Percentiles rank a stretch among this genome's conserved stretches.
These are phyloP conservation scores for Tachina fera DNA, from an alignment of 2,888 invertebrate genomes.

Conservation along the genomic window DNA sequence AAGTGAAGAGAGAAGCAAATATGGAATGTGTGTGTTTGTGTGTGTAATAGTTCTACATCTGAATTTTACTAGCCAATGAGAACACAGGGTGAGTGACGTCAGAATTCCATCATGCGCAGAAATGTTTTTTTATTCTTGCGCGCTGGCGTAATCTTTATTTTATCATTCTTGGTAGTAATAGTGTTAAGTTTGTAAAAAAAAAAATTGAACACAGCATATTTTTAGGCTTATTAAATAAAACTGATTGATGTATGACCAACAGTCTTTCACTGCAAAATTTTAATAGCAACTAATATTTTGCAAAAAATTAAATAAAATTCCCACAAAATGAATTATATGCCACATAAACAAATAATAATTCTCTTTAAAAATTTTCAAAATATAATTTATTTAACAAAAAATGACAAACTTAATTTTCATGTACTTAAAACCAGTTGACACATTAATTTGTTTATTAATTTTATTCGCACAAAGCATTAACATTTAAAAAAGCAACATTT, in stretches of 20 bases:
- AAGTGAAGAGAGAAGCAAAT: too few species aligned
- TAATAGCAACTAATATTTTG: background rate
- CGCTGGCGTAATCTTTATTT: too few species aligned
- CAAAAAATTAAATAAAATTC: background rate
- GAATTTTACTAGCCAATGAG: too few species aligned
- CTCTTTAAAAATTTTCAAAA: background rate
- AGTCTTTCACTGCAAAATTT: background rate
- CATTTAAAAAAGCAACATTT: constrained; percentile 15
- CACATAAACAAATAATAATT: background rate
- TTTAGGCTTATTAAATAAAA: constrained; percentile 17
- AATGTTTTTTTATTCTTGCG: too few species aligned
- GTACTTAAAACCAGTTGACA: constrained; percentile 56
- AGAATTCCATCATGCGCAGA: too few species aligned
- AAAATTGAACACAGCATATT: background rate
- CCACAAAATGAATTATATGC: constrained; percentile 2
- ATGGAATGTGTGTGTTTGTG: too few species aligned
- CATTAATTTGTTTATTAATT: constrained; percentile 48
- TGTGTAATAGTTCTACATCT: too few species aligned
- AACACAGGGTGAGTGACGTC: too few species aligned
- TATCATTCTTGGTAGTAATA: too few species aligned
- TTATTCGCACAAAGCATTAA: constrained; percentile 29
- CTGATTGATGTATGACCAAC: background rate
- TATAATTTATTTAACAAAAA: constrained; percentile 22
- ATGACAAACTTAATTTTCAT: constrained; percentile 26
- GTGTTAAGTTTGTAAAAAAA: too few species aligned